A percentile compares a stretch with the other conserved stretches of the same genome.
These are phyloP conservation scores for Zelostemma sp. DNA, from an alignment of 1,140 invertebrate species.

Conservation along the genomic window DNA sequence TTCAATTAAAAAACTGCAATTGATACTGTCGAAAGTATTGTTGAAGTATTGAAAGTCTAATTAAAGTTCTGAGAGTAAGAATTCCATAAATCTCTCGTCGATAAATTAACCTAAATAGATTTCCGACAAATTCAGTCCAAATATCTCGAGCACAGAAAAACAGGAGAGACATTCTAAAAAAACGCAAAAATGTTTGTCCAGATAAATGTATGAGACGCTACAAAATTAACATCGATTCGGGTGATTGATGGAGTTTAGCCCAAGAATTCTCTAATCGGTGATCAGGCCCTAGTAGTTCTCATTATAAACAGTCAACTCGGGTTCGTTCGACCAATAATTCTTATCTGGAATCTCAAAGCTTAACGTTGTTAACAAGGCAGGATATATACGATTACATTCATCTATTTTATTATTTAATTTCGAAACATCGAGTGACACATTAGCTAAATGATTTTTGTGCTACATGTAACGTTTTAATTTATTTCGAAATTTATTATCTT, in stretches of 20 bases:
- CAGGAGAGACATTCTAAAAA: too few species aligned
- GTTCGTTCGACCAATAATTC: constrained; percentile 39
- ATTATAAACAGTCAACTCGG: constrained; percentile 52
- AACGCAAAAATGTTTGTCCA: too few species aligned
- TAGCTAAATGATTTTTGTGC: neutral
- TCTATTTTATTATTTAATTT: constrained; percentile 47
- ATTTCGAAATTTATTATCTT: neutral
- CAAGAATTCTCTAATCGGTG: constrained; percentile 58
- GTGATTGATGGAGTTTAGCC: constrained; percentile 58
- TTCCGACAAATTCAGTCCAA: too few species aligned
- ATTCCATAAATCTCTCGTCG: too few species aligned
- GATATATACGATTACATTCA: constrained; percentile 61
- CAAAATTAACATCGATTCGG: constrained; percentile 41
- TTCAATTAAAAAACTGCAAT: too few species aligned
- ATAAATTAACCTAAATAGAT: too few species aligned
- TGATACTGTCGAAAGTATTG: too few species aligned
- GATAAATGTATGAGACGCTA: neutral
- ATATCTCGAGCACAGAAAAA: too few species aligned
- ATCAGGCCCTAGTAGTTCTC: constrained; percentile 52
- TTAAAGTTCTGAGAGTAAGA: too few species aligned
- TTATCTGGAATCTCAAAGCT: constrained; percentile 55
- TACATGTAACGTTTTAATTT: neutral
- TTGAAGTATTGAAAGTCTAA: too few species aligned
- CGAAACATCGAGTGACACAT: constrained; percentile 8
- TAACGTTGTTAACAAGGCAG: constrained; percentile 61